phyloP scores from a whole-genome alignment of 2,113 vertebrate species.

The Alethe castanea region DNA sequence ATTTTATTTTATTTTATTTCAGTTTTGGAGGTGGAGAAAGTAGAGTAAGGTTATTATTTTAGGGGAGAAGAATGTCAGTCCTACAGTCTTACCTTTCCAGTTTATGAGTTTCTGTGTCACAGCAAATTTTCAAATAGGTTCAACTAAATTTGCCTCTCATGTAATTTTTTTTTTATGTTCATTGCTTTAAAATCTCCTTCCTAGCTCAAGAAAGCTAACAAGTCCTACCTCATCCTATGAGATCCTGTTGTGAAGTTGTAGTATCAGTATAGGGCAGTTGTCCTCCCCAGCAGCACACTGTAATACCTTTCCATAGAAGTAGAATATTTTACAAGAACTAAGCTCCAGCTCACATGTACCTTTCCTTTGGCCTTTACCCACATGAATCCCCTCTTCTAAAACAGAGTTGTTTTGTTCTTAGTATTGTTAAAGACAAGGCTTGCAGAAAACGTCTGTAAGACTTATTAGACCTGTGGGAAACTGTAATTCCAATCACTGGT shows the following conservation, averaged over 20 bases:
- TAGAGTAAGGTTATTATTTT: background rate
- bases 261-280: background rate
- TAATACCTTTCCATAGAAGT: background rate
- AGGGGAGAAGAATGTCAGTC: conserved; percentile 17
- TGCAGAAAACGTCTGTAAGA: background rate
- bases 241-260: background rate
- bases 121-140: conserved; percentile 43
- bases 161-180: background rate
- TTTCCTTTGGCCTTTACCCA: background rate
- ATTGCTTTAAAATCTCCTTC: conserved; percentile 6
- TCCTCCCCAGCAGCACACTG: background rate
- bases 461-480: background rate
- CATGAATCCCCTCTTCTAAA: background rate
- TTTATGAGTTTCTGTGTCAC: conserved; percentile 38
- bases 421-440: background rate
- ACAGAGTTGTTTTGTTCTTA: background rate
- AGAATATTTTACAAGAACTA: background rate
- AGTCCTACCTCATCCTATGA: background rate
- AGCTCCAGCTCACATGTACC: background rate
- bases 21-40: background rate
- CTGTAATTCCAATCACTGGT: background rate
- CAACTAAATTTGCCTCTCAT: background rate
- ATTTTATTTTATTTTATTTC: background rate
- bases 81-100: conserved; percentile 37
- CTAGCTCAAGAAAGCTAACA: background rate